phyloP scores from a whole-genome alignment of 2,888 invertebrate genomes.

The Eulithis testata region DNA sequence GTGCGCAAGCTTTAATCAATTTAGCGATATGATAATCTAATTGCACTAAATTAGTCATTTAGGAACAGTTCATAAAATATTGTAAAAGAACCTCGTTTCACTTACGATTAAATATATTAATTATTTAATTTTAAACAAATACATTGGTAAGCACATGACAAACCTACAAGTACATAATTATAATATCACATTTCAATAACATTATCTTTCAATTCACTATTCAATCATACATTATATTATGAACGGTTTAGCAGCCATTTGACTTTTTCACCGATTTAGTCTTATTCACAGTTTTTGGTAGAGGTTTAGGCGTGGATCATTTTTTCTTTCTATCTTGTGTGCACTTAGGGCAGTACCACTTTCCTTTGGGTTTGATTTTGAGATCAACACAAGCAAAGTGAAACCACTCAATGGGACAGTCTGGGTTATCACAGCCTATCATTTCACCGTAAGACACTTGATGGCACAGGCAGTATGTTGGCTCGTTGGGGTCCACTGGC shows the following conservation, averaged over 20 bases:
- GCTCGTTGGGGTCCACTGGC: slow-evolving; percentile 99
- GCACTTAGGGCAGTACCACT: slow-evolving; percentile 98
- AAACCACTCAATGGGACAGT: slow-evolving; percentile 97
- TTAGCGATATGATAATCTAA: slow-evolving; percentile 12
- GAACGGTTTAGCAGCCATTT: slow-evolving; percentile 52
- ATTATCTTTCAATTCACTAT: slow-evolving; percentile 27
- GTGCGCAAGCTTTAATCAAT: neutral
- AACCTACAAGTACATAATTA: slow-evolving; percentile 23
- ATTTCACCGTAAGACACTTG: slow-evolving; percentile 98
- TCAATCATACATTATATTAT: slow-evolving; percentile 16
- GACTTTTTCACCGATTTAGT: slow-evolving; percentile 70
- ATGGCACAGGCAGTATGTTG: slow-evolving; percentile 98
- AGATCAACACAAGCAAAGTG: slow-evolving; percentile 97
- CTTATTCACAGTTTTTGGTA: slow-evolving; percentile 68
- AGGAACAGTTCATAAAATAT: slow-evolving; percentile 21
- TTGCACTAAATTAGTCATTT: slow-evolving; percentile 9
- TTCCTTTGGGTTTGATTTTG: slow-evolving; percentile 96
- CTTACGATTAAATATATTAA: slow-evolving; percentile 3
- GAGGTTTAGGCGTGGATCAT: slow-evolving; percentile 80
- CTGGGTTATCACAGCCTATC: slow-evolving; percentile 98
- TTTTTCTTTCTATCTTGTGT: slow-evolving; percentile 92
- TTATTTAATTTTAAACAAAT: neutral
- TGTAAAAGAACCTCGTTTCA: slow-evolving; percentile 17
- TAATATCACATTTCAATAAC: slow-evolving; percentile 34
- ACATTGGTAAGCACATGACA: slow-evolving; percentile 3